Evolutionary conservation across 1,140 invertebrate species (phyloP).

Genomic region (Rhynchophorus ferrugineus): DNA sequence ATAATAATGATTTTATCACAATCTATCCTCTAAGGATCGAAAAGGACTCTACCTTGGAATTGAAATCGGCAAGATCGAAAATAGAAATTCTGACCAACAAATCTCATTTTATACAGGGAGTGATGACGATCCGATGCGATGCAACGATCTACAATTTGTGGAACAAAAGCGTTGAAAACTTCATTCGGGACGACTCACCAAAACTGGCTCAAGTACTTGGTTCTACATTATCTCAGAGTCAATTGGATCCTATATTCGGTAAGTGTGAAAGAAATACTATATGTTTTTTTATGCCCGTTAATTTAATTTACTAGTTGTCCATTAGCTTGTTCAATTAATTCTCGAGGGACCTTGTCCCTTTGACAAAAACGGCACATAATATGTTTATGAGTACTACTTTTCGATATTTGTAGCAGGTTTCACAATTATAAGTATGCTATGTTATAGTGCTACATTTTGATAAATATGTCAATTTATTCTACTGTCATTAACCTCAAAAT

Average conservation of each 20-base stretch:
- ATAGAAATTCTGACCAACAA: conserved; percentile 32
- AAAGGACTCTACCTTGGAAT: conserved; percentile 13
- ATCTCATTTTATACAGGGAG: conserved; percentile 30
- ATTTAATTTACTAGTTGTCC: not conserved
- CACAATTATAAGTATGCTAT: too few species aligned
- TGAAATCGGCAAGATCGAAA: conserved; percentile 28
- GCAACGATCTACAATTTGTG: conserved; percentile 32
- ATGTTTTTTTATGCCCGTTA: not conserved
- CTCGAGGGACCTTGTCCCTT: too few species aligned
- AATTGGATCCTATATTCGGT: conserved; percentile 32
- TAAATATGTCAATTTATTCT: too few species aligned
- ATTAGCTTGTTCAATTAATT: too few species aligned
- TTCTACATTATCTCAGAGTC: conserved; percentile 36
- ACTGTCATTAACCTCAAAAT: too few species aligned
- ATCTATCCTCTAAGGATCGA: conserved; percentile 22
- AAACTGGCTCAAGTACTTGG: conserved; percentile 34
- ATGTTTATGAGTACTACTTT: too few species aligned
- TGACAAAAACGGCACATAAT: too few species aligned
- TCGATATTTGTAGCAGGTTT: too few species aligned
- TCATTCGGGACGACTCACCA: conserved; percentile 33
- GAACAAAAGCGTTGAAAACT: conserved; percentile 26
- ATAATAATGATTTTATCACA: conserved; percentile 25
- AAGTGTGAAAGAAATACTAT: conserved; percentile 1
- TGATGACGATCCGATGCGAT: conserved; percentile 32
- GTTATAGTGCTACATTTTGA: too few species aligned